Evolutionary conservation across 2,113 vertebrate species (phyloP).

Genomic region (Capricornis sumatraensis): DNA sequence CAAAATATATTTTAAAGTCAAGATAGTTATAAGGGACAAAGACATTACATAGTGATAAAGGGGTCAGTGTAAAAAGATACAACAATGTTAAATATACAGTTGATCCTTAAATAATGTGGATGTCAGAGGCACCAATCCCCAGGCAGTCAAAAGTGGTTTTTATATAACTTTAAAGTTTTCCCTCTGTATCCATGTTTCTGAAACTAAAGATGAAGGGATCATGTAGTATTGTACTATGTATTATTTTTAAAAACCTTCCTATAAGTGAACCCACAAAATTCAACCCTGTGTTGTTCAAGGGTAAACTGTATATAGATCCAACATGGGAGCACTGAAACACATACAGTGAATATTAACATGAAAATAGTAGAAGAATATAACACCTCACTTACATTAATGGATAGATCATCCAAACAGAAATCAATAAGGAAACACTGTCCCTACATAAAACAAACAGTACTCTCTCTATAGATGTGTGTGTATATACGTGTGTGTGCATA

Average conservation of each 20-base stretch:
- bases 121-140: neutral
- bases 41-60: neutral
- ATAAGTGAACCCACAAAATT: neutral
- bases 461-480: neutral
- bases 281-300: neutral
- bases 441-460: neutral
- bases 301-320: neutral
- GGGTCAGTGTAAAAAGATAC: neutral
- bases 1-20: neutral
- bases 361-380: neutral
- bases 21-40: neutral
- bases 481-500: neutral
- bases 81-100: neutral
- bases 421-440: neutral
- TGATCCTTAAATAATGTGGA: neutral
- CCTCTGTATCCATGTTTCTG: neutral
- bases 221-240: neutral
- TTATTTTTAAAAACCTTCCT: neutral
- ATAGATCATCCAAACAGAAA: neutral
- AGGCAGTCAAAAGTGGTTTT: neutral
- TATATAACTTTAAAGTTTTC: neutral
- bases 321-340: neutral
- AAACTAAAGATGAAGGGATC: neutral
- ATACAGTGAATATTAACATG: neutral
- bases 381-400: neutral